A percentile compares a stretch with the other conserved stretches of the same genome.
These are phyloP conservation scores for Tamandua tetradactyla DNA, from an alignment of 2,797 vertebrate genomes.

Conservation along the genomic window DNA sequence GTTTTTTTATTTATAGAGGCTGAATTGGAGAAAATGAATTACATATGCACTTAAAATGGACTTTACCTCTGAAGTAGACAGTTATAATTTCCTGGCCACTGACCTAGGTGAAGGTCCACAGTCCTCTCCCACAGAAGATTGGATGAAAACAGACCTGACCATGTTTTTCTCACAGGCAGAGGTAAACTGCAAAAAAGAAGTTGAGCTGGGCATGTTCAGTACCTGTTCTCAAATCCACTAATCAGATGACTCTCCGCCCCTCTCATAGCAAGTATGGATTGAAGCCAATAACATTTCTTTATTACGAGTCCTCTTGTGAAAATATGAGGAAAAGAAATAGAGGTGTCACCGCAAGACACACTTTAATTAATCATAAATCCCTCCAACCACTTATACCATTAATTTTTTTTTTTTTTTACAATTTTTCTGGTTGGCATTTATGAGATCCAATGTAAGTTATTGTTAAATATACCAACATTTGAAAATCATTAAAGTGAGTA, in stretches of 20 bases:
- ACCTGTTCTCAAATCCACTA: neutral
- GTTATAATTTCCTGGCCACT: neutral
- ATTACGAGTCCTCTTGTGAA: neutral
- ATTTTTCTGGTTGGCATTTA: neutral
- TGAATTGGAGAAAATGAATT: neutral
- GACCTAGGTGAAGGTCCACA: neutral
- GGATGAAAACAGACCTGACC: neutral
- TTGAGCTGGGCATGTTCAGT: neutral
- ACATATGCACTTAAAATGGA: constrained; percentile 14
- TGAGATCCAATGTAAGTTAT: neutral
- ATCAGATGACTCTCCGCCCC: neutral
- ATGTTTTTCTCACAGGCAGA: neutral
- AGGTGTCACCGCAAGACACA: neutral
- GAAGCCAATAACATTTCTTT: neutral
- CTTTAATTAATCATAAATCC: neutral
- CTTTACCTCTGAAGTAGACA: constrained; percentile 18
- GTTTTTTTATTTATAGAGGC: constrained; percentile 1
- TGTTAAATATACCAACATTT: neutral
- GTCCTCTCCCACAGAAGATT: neutral
- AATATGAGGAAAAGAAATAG: neutral
- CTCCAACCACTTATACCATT: neutral
- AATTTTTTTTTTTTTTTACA: neutral
- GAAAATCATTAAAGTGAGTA: neutral
- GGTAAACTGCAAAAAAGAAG: neutral
- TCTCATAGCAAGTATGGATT: neutral